A percentile compares a stretch with the other conserved stretches of the same genome.
Conservation (phyloP, 1,140 invertebrate species). For the Alviniconcha marisindica region DNA sequence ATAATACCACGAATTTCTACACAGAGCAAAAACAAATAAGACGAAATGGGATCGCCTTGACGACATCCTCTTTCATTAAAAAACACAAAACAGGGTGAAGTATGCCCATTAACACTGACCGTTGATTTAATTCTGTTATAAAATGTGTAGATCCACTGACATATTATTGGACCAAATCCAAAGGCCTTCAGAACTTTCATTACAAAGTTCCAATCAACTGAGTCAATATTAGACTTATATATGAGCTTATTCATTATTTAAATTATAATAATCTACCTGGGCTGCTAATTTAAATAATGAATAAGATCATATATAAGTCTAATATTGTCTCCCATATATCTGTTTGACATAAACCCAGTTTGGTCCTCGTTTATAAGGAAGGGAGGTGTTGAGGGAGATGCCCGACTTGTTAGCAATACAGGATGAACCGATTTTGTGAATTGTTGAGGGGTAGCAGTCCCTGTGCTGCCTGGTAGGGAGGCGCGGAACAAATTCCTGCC, state of each 20-base stretch:
- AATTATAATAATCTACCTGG: not conserved
- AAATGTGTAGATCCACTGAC: conserved; percentile 29
- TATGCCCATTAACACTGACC: conserved; percentile 31
- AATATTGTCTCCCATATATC: conserved; percentile 17
- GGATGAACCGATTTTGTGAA: no score
- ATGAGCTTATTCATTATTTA: not conserved
- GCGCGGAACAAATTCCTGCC: no score
- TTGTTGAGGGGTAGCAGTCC: no score
- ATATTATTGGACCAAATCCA: conserved; percentile 29
- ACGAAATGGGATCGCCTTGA: conserved; percentile 40
- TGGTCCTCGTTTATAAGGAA: conserved; percentile 7
- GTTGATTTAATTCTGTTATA: conserved; percentile 29
- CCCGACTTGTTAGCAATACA: no score
- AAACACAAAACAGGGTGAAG: conserved; percentile 31
- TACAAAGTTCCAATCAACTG: conserved; percentile 23
- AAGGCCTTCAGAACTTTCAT: conserved; percentile 35
- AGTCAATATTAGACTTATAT: conserved; percentile 1
- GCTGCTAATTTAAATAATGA: not conserved
- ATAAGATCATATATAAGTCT: conserved; percentile 17
- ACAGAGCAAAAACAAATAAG: conserved; percentile 42
- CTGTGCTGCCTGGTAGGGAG: no score
- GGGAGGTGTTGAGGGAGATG: no score
- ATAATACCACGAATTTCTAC: conserved; percentile 42
- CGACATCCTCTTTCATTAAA: conserved; percentile 32
- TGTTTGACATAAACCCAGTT: conserved; percentile 3